phyloP scores from a whole-genome alignment of 37 sponge, comb jelly and placozoan genomes.

The Hexactinellida sp. region DNA sequence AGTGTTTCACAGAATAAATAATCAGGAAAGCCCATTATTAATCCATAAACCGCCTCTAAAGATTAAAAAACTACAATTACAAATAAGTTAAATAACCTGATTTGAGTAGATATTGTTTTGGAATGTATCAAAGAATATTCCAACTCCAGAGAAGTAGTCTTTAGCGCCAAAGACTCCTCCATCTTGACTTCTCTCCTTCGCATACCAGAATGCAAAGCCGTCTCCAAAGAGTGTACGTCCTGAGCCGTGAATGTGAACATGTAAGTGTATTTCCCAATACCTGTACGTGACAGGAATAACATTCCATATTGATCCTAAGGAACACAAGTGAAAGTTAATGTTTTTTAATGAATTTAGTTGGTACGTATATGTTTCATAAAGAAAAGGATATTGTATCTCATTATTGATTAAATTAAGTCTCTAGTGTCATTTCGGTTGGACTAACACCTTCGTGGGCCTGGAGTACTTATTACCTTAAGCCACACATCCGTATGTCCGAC shows the following conservation, averaged over 20 bases:
- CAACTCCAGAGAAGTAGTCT: slow-evolving; percentile 90
- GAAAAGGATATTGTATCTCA: background rate
- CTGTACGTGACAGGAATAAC: background rate
- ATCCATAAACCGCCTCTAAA: too few relatives aligned
- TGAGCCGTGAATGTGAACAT: slow-evolving; percentile 74
- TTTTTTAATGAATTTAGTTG: background rate
- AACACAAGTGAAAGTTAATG: background rate
- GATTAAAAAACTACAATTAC: too few relatives aligned
- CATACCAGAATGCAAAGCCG: slow-evolving; percentile 94
- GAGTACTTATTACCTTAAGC: too few relatives aligned
- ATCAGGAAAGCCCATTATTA: too few relatives aligned
- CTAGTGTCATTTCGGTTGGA: too few relatives aligned
- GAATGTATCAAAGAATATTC: slow-evolving; percentile 92
- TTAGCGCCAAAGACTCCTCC: slow-evolving; percentile 70
- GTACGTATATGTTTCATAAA: background rate
- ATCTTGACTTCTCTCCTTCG: slow-evolving; percentile 42
- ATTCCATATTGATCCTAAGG: slow-evolving; percentile 1
- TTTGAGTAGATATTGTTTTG: slow-evolving; percentile 2
- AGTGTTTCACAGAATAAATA: too few relatives aligned
- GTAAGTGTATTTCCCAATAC: slow-evolving; percentile 80
- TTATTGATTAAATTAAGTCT: too few relatives aligned
- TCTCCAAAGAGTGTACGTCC: slow-evolving; percentile 84
- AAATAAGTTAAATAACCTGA: too few relatives aligned
- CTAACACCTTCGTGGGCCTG: too few relatives aligned
- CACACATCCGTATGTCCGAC: too few relatives aligned